These are phyloP conservation scores for Tiphia femorata DNA, from an alignment of 2,888 invertebrate species.

Conservation along the genomic window DNA sequence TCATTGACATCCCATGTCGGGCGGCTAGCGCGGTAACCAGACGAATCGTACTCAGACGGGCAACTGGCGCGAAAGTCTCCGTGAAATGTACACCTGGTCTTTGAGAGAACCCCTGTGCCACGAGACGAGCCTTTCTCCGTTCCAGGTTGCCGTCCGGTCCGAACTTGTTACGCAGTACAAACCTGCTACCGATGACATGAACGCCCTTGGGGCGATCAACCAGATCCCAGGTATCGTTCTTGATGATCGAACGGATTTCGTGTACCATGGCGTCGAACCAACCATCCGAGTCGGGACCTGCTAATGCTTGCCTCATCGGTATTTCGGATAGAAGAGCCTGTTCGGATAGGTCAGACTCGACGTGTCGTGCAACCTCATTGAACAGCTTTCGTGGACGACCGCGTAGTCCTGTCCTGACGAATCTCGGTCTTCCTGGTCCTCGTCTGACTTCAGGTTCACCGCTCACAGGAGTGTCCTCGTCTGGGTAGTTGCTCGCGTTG, in stretches of 20 bases:
- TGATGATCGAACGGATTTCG: not conserved
- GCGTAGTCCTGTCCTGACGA: not conserved
- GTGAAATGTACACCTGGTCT: not conserved
- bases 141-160: not conserved
- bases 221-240: not conserved
- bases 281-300: not conserved
- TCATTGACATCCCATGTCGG: not conserved
- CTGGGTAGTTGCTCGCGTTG: too few relatives aligned
- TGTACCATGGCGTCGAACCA: not conserved
- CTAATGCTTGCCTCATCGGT: not conserved
- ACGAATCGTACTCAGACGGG: not conserved
- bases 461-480: too few relatives aligned
- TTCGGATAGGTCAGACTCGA: not conserved
- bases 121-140: not conserved
- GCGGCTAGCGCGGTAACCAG: not conserved
- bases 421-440: not conserved
- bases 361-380: not conserved
- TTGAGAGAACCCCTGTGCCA: not conserved
- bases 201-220: not conserved
- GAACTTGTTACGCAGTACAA: not conserved
- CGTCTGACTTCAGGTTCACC: too few relatives aligned
- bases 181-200: not conserved
- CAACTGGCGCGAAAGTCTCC: conserved; percentile 1
- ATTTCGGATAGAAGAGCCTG: not conserved
- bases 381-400: not conserved